Percentiles rank a stretch among this genome's conserved stretches.
Conservation (phyloP, 2,113 vertebrate genomes). For the Odobenus rosmarus region DNA sequence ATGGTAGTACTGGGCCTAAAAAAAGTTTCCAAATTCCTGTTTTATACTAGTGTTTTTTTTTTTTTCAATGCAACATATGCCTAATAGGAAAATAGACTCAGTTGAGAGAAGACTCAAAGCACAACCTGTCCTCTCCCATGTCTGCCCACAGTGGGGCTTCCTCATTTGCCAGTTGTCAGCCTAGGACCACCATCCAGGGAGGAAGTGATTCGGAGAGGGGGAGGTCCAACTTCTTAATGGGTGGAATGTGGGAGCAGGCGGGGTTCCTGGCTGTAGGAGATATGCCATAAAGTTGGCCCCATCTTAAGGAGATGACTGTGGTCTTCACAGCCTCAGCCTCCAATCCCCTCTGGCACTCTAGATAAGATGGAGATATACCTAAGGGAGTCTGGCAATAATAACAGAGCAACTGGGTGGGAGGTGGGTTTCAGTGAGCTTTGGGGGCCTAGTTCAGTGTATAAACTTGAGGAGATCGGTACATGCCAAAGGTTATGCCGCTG, state of each 20-base stretch:
- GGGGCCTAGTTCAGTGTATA: neutral
- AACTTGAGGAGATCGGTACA: neutral
- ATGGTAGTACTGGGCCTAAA: neutral
- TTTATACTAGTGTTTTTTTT: neutral
- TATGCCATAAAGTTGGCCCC: neutral
- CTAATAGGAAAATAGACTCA: neutral
- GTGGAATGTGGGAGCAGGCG: neutral
- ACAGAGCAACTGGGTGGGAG: neutral
- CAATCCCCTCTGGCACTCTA: neutral
- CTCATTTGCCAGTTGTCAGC: neutral
- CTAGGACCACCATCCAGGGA: neutral
- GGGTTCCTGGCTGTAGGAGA: neutral
- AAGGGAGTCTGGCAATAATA: neutral
- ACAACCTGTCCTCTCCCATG: neutral
- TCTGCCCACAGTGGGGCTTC: constrained; percentile 31
- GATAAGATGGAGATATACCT: neutral
- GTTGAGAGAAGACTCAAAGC: neutral
- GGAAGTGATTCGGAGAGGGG: neutral
- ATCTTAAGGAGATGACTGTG: neutral
- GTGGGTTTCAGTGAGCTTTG: neutral
- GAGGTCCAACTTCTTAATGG: neutral
- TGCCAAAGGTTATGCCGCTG: neutral
- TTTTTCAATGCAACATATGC: neutral
- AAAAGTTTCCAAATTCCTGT: neutral
- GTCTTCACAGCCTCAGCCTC: neutral